Conservation (phyloP, 2,888 invertebrate species). For the Lottia gigantea region DNA sequence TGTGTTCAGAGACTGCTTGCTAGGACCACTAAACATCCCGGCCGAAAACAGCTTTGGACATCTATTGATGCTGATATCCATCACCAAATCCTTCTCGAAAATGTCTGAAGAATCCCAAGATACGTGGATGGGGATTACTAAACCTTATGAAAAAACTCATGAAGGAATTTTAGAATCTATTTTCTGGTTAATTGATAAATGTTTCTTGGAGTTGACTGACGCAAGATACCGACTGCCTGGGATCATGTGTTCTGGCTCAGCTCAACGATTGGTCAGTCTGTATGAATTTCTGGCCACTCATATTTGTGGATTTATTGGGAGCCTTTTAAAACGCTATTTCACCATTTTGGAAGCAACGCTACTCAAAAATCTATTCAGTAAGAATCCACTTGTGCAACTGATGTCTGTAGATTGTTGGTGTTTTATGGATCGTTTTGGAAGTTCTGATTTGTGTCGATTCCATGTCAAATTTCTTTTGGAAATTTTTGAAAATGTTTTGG, state of each 20-base stretch:
- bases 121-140: conserved; percentile 15
- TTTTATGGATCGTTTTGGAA: conserved; percentile 54
- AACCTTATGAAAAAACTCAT: not conserved
- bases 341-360: conserved; percentile 44
- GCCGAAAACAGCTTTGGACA: not conserved
- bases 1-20: conserved; percentile 17
- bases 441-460: not conserved
- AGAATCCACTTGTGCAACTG: conserved; percentile 35
- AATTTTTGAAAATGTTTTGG: not conserved
- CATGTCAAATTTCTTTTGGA: not conserved
- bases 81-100: not conserved
- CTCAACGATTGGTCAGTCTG: conserved; percentile 30
- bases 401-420: conserved; percentile 61
- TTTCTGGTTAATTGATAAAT: not conserved
- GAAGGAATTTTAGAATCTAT: not conserved
- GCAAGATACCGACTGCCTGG: conserved; percentile 12
- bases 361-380: conserved; percentile 40
- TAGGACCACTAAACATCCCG: not conserved
- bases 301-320: conserved; percentile 54
- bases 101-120: conserved; percentile 33
- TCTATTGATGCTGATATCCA: not conserved
- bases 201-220: not conserved
- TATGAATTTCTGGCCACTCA: conserved; percentile 54
- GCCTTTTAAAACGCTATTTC: conserved; percentile 46
- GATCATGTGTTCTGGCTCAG: conserved; percentile 10